phyloP scores from a whole-genome alignment of 2,888 invertebrate species.

The Anoncus sp. region DNA sequence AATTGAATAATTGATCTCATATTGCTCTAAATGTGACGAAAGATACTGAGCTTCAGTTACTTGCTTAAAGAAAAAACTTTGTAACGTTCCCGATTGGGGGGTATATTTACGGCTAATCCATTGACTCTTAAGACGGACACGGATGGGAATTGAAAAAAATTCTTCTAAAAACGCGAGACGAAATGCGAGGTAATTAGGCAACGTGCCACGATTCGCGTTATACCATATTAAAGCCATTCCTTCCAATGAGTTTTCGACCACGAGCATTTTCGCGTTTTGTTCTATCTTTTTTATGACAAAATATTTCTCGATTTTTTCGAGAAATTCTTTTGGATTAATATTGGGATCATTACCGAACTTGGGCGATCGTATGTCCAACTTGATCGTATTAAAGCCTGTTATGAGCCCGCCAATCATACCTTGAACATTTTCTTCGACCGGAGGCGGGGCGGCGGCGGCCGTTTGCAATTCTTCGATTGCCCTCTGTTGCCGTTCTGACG shows the following conservation, averaged over 20 bases:
- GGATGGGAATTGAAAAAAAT: background rate
- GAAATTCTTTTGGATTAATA: background rate
- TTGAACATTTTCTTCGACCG: too few species aligned
- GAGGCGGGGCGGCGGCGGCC: too few species aligned
- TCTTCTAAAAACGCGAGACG: background rate
- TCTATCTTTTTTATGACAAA: background rate
- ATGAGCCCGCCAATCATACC: too few species aligned
- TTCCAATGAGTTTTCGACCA: background rate
- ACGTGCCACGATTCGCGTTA: background rate
- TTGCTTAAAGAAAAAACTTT: background rate
- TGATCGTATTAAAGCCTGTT: too few species aligned
- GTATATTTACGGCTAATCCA: background rate
- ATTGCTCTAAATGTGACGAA: background rate
- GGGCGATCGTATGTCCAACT: too few species aligned
- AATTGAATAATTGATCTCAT: background rate
- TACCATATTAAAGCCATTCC: background rate
- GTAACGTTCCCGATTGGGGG: background rate
- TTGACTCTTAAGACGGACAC: background rate
- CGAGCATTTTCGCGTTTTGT: background rate
- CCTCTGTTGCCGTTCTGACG: too few species aligned
- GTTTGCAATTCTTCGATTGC: too few species aligned
- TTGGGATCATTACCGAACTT: too few species aligned
- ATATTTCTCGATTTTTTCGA: background rate
- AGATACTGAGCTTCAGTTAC: background rate
- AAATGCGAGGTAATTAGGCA: background rate